These are phyloP conservation scores for Loripinus fragilis DNA, from an alignment of 2,888 invertebrate species.

Conservation along the genomic window DNA sequence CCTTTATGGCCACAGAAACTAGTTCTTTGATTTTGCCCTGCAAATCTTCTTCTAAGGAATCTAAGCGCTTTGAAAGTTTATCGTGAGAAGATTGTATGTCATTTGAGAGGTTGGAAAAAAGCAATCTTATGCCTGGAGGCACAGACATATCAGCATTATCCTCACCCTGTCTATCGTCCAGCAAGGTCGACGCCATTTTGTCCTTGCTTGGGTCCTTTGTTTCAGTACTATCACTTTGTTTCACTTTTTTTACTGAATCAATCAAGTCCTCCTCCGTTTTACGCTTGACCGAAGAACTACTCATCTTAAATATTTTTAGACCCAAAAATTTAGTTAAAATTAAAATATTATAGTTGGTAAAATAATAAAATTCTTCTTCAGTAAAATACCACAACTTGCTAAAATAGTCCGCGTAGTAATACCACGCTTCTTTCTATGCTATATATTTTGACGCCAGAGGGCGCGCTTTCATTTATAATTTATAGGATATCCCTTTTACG, in stretches of 20 bases:
- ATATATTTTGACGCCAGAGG: too few relatives aligned
- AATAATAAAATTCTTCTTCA: too few relatives aligned
- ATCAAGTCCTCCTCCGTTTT: not conserved
- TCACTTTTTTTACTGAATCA: conserved; percentile 1
- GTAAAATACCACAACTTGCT: too few relatives aligned
- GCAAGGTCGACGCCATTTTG: not conserved
- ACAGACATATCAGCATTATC: not conserved
- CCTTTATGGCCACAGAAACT: conserved; percentile 12
- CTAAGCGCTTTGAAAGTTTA: conserved; percentile 5
- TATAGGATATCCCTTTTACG: too few relatives aligned
- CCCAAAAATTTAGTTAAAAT: too few relatives aligned
- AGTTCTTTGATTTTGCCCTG: conserved; percentile 13
- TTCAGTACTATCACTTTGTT: not conserved
- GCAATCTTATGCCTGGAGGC: not conserved
- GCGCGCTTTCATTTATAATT: too few relatives aligned
- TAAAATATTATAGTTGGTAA: too few relatives aligned
- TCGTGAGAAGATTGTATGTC: conserved; percentile 4
- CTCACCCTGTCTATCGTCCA: not conserved
- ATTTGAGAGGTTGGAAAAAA: not conserved
- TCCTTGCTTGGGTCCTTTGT: not conserved
- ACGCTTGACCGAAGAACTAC: not conserved
- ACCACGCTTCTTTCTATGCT: too few relatives aligned
- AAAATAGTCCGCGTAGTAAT: too few relatives aligned
- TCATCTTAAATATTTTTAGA: not conserved
- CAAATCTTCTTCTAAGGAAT: conserved; percentile 3